Evolutionary conservation across 2,888 invertebrate species (phyloP).

Genomic region (Caenorhabditis sp.): DNA sequence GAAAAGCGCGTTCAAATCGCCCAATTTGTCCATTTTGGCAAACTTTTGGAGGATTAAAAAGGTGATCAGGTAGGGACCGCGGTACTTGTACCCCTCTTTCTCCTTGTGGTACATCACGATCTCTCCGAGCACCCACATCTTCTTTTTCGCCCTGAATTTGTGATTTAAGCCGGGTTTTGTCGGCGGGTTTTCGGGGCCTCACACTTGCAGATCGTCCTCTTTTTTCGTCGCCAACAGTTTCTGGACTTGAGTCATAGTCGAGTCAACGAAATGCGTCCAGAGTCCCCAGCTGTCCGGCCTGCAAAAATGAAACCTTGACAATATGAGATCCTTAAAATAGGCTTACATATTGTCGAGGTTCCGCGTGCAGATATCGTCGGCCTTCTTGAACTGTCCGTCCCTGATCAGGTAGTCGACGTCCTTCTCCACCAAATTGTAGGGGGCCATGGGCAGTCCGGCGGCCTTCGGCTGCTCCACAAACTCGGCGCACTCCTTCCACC

Average conservation of each 20-base stretch:
- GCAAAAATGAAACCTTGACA: neutral
- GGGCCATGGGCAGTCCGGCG: conserved; percentile 17
- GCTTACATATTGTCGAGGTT: conserved; percentile 16
- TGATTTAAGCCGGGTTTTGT: too few species aligned
- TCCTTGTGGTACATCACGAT: conserved; percentile 12
- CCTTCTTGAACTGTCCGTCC: conserved; percentile 17
- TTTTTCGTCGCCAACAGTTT: conserved; percentile 15
- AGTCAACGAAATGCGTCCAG: conserved; percentile 49
- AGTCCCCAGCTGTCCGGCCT: conserved; percentile 64
- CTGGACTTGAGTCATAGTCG: conserved; percentile 19
- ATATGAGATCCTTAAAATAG: conserved; percentile 2
- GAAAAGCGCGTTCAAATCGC: conserved; percentile 10
- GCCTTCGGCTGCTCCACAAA: conserved; percentile 21
- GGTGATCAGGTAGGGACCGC: conserved; percentile 18
- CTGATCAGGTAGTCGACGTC: conserved; percentile 15
- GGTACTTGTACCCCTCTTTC: neutral
- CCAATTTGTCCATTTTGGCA: conserved; percentile 1
- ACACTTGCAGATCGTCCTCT: conserved; percentile 7
- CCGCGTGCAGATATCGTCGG: conserved; percentile 3
- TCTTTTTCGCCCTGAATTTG: conserved; percentile 5
- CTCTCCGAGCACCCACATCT: neutral
- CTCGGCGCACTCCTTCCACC: conserved; percentile 80
- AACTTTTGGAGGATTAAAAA: conserved; percentile 15
- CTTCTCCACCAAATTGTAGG: conserved; percentile 33
- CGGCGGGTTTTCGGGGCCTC: neutral